Conservation (phyloP, 1,140 invertebrate genomes). For the Rhagoletis zephyria region DNA sequence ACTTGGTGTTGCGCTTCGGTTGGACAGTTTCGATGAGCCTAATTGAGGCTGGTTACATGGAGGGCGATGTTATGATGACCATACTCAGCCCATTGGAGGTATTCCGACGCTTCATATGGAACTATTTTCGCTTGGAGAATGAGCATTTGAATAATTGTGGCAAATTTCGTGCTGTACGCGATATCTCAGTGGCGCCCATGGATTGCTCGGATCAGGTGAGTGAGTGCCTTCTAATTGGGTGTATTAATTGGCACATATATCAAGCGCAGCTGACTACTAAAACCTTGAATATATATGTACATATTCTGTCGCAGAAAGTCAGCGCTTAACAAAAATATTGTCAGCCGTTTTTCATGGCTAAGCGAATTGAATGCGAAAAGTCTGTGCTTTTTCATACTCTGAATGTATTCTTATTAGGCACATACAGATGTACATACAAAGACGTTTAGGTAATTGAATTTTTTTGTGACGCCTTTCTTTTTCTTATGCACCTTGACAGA, state of each 20-base stretch:
- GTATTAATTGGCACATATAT: neutral
- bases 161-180: conserved; percentile 91
- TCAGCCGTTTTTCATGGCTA: neutral
- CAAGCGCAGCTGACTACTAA: too few relatives aligned
- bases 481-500: conserved; percentile 65
- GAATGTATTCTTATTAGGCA: neutral
- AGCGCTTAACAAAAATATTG: neutral
- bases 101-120: conserved; percentile 90
- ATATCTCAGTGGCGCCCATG: conserved; percentile 90
- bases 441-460: too few relatives aligned
- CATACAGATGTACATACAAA: too few relatives aligned
- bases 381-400: too few relatives aligned
- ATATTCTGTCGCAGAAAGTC: too few relatives aligned
- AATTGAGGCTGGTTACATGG: conserved; percentile 82
- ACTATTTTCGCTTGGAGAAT: conserved; percentile 93
- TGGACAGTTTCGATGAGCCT: conserved; percentile 87
- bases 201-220: conserved; percentile 83
- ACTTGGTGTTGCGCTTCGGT: conserved; percentile 89
- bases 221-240: too few relatives aligned
- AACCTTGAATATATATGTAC: too few relatives aligned
- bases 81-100: conserved; percentile 88
- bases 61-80: conserved; percentile 84
- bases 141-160: conserved; percentile 96
- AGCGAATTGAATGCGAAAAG: too few relatives aligned
- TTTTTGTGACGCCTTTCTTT: neutral